Evolutionary conservation across 2,113 vertebrate genomes (phyloP).

Genomic region (Cisticola juncidis): DNA sequence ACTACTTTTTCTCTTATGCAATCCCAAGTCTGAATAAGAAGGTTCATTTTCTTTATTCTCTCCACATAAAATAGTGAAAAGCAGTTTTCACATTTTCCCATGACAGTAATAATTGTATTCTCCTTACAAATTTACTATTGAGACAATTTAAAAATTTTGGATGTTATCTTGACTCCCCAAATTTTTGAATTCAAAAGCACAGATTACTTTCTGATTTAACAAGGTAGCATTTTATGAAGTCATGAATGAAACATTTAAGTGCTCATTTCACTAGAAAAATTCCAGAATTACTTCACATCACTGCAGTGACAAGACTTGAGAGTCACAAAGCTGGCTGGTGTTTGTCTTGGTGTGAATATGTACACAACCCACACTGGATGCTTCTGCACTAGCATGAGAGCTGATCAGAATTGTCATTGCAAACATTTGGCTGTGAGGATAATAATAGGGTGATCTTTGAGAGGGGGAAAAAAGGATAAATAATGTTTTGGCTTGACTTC

Average conservation of each 20-base stretch:
- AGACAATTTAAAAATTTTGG: background rate
- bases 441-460: background rate
- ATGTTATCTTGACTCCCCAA: background rate
- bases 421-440: background rate
- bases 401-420: background rate
- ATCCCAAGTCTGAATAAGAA: background rate
- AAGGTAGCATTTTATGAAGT: background rate
- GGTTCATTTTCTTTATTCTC: background rate
- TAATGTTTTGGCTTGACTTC: background rate
- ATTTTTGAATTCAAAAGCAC: background rate
- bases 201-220: background rate
- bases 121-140: background rate
- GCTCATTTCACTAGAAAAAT: background rate
- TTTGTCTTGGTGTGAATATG: background rate
- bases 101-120: background rate
- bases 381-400: background rate
- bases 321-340: background rate
- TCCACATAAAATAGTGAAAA: background rate
- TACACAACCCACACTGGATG: background rate
- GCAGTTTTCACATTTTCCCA: background rate
- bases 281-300: background rate
- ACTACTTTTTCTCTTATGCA: background rate
- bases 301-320: background rate
- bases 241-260: background rate
- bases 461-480: background rate